Evolutionary conservation across 2,113 vertebrate genomes (phyloP).

Genomic region (Neofelis nebulosa): DNA sequence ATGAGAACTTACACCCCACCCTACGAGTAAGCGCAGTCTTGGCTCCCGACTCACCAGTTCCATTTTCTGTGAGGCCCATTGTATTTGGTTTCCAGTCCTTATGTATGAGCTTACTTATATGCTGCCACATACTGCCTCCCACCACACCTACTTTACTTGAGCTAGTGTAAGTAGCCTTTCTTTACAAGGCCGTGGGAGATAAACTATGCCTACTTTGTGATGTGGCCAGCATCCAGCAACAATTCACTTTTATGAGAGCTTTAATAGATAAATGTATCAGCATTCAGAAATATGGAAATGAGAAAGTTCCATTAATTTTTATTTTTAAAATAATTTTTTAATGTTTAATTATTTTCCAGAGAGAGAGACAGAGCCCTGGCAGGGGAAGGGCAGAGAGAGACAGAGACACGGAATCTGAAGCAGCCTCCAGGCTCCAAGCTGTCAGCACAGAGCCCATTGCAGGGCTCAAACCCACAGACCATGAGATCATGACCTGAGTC

Average conservation of each 20-base stretch:
- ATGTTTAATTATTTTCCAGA: too few relatives aligned
- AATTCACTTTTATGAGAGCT: neutral
- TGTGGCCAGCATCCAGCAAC: neutral
- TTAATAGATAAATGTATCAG: neutral
- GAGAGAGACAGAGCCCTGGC: too few relatives aligned
- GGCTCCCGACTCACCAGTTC: neutral
- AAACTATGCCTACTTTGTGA: neutral
- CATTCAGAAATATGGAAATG: neutral
- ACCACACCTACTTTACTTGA: neutral
- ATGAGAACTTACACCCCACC: fast-evolving
- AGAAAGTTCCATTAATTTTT: neutral
- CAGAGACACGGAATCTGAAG: too few relatives aligned
- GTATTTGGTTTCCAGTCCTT: neutral
- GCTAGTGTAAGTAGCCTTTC: neutral
- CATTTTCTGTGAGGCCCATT: neutral
- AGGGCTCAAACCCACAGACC: too few relatives aligned
- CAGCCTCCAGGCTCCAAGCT: too few relatives aligned
- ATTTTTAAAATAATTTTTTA: too few relatives aligned
- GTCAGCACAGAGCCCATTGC: too few relatives aligned
- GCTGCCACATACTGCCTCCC: neutral
- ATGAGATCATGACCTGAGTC: too few relatives aligned
- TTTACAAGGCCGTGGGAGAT: neutral
- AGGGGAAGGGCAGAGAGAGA: too few relatives aligned
- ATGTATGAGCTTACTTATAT: neutral
- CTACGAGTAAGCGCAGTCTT: neutral